Conservation (phyloP, 1,140 invertebrate species). For the Leptestheria dahalacensis region DNA sequence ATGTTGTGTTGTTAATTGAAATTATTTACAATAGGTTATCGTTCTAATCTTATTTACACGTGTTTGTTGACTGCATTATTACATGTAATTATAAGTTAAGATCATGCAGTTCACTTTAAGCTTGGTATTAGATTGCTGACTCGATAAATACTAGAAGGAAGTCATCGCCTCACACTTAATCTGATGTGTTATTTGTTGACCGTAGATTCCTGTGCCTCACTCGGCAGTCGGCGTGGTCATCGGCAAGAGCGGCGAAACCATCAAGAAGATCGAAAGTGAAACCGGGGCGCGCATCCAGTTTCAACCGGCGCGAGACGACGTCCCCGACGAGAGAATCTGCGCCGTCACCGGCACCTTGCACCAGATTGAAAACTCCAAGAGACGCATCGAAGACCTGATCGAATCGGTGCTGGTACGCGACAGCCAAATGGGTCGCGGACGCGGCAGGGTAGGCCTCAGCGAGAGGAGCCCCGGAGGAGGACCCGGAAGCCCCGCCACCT, state of each 20-base stretch:
- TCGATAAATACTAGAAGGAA: neutral
- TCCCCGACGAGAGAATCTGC: slow-evolving; percentile 69
- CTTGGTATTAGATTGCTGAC: no score
- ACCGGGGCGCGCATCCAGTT: slow-evolving; percentile 74
- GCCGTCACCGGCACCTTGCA: slow-evolving; percentile 68
- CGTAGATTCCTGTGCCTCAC: slow-evolving; percentile 62
- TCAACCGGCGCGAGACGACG: slow-evolving; percentile 67
- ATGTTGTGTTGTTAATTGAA: no score
- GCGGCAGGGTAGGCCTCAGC: slow-evolving; percentile 16
- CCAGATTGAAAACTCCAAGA: slow-evolving; percentile 69
- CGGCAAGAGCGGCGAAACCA: slow-evolving; percentile 83
- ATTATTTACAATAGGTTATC: no score
- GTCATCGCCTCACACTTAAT: no score
- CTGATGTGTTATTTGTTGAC: neutral
- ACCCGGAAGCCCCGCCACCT: slow-evolving; percentile 23
- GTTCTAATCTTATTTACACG: no score
- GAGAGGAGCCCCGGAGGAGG: slow-evolving; percentile 21
- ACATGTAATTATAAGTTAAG: no score
- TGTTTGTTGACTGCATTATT: no score
- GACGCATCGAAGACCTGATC: slow-evolving; percentile 75
- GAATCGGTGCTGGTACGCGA: slow-evolving; percentile 61
- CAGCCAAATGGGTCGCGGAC: slow-evolving; percentile 36
- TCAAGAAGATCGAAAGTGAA: slow-evolving; percentile 77
- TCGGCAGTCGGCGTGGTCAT: slow-evolving; percentile 82
- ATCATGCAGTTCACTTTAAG: no score